Evolutionary conservation across 2,797 vertebrate species (phyloP), one percentile per base, ranked within the genome.

Genomic region (Hipposideros larvatus): DNA sequence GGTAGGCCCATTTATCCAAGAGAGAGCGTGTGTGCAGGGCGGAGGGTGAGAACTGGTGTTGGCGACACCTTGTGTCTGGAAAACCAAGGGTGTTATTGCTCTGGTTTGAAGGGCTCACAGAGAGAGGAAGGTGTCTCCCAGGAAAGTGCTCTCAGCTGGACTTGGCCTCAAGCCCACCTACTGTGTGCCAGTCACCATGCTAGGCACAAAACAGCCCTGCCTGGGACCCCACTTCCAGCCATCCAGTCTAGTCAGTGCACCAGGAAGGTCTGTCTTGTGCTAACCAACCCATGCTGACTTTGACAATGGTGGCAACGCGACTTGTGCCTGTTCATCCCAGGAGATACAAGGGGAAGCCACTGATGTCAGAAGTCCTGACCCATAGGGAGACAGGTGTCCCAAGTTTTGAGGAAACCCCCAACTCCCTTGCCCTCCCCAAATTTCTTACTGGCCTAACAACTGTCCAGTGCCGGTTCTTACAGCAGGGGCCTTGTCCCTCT

Each of bases 241-340:
- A 41, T 0, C 1, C 0, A 16, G 2, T 19, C 57, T 31, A 5
- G 3, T n/a, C 6, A 48, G 59, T 2, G 11, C 9, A 5, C 43
- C 15, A 0, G 2, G 4, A 31, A 78, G 24, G 34, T 59, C 88
- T 37, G 4, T 57, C 79, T 48, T 3, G 0, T 46, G 61, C 41
- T 59, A 24, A 70, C 15, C 61, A 37, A 16, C 34, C 77, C 21
- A 26, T 1, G 0, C n/a, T 75, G 74, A 57, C 74, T 26, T 87
- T 31, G 41, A 78, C 79, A 48, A 2, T 37, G 1, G 0, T 8
- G 43, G 48, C 48, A 61, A 15, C 7, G 2, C 5, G 1, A 13
- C n/a, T 26, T 28, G 43, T 21, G 24, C 57, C 28, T 19, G 31
- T 26, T 70, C 43, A 48, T 21, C 16, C 41, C 11, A 13, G 1